Conservation (phyloP, 2,113 vertebrate genomes). For the Cyanoderma ruficeps region DNA sequence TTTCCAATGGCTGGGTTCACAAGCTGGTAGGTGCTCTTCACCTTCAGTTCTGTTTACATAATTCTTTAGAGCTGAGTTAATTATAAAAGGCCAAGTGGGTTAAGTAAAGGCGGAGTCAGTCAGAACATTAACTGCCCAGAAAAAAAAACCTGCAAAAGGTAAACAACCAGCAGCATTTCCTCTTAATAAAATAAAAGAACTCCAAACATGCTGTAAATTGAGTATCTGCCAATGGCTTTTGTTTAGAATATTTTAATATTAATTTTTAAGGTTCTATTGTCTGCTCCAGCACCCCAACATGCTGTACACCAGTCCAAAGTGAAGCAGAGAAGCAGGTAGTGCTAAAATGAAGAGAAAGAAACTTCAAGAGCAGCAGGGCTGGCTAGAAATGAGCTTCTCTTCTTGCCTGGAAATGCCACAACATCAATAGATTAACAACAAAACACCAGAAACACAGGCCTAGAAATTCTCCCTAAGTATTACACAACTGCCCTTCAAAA, state of each 20-base stretch:
- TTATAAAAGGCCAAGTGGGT: not conserved
- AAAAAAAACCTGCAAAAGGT: not conserved
- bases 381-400: constrained; percentile 15
- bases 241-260: not conserved
- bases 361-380: not conserved
- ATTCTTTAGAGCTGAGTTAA: not conserved
- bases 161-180: not conserved
- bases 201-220: not conserved
- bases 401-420: constrained; percentile 19
- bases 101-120: not conserved
- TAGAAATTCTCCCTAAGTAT: not conserved
- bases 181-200: not conserved
- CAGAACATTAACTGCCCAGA: not conserved
- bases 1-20: not conserved
- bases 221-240: not conserved
- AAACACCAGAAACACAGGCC: not conserved
- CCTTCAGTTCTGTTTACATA: not conserved
- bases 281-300: not conserved
- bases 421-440: constrained; percentile 6
- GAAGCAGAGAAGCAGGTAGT: not conserved
- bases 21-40: not conserved
- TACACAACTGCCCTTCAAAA: not conserved
- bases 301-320: not conserved
- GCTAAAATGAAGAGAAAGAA: not conserved
- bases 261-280: not conserved